A percentile compares a stretch with the other conserved stretches of the same genome.
These are phyloP conservation scores for Ctenopoma multispine DNA, from an alignment of 2,797 vertebrate species.

Conservation along the genomic window DNA sequence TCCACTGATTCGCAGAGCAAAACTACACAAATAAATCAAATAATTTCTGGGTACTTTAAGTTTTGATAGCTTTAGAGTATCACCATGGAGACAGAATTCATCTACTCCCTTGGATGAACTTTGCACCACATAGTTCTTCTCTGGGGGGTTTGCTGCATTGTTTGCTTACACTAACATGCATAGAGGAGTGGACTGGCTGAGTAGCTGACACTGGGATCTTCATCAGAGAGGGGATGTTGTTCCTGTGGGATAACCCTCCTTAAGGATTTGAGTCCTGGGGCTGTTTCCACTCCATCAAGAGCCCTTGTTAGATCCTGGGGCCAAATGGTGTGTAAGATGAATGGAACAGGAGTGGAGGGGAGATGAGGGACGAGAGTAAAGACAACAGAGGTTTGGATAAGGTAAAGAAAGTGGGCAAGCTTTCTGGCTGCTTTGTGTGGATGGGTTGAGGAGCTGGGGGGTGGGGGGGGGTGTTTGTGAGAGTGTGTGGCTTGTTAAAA, in stretches of 20 bases:
- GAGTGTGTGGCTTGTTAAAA: slow-evolving; percentile 49
- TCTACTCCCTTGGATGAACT: slow-evolving; percentile 47
- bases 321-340: slow-evolving; percentile 11
- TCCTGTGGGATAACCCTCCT: slow-evolving; percentile 21
- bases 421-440: slow-evolving; percentile 31
- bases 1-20: slow-evolving; percentile 42
- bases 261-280: slow-evolving; percentile 28
- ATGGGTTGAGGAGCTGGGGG: slow-evolving; percentile 16
- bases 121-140: slow-evolving; percentile 29
- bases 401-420: slow-evolving; percentile 36
- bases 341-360: not conserved
- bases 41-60: not conserved
- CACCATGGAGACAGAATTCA: slow-evolving; percentile 17
- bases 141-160: slow-evolving; percentile 15
- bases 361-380: slow-evolving; percentile 14
- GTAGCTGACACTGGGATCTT: slow-evolving; percentile 4
- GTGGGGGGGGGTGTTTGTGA: slow-evolving; percentile 23
- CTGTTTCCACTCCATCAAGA: slow-evolving; percentile 18
- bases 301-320: slow-evolving; percentile 7
- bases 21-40: slow-evolving; percentile 9
- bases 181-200: not conserved
- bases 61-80: slow-evolving; percentile 21
- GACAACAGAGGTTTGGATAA: slow-evolving; percentile 51
- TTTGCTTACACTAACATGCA: slow-evolving; percentile 38
- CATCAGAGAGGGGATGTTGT: slow-evolving; percentile 36